Evolutionary conservation across 2,797 vertebrate genomes (phyloP).

Genomic region (Enteromius treurensis): DNA sequence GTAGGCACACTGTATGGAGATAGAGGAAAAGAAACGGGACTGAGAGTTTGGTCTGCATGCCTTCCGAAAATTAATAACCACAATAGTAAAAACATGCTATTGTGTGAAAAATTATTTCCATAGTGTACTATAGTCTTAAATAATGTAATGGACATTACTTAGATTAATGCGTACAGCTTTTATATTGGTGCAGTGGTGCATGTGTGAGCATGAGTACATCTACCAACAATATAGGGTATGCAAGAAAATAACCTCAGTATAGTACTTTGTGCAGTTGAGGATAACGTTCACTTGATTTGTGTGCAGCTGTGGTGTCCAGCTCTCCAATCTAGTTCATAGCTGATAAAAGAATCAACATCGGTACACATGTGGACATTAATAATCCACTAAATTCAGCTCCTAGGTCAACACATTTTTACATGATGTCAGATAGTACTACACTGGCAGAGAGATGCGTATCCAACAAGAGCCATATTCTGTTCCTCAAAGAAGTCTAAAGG

Average conservation of each 20-base stretch:
- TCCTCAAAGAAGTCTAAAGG: background rate
- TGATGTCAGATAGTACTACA: background rate
- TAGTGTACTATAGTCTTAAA: constrained; percentile 4
- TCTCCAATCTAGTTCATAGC: background rate
- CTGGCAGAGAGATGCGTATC: background rate
- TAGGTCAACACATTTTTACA: background rate
- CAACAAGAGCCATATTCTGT: background rate
- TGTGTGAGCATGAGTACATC: constrained; percentile 7
- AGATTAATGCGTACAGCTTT: constrained; percentile 8
- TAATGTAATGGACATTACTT: constrained; percentile 22
- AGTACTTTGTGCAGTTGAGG: constrained; percentile 28
- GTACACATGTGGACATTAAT: constrained; percentile 11
- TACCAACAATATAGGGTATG: constrained; percentile 13
- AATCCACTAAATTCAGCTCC: background rate
- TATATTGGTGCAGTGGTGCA: background rate
- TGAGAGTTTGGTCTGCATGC: constrained; percentile 66
- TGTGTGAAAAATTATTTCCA: constrained; percentile 51
- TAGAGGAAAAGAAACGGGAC: constrained; percentile 51
- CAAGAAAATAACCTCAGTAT: constrained; percentile 20
- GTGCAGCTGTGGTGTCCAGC: constrained; percentile 2
- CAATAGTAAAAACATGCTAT: constrained; percentile 62
- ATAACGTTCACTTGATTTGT: constrained; percentile 2
- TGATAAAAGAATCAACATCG: constrained; percentile 10
- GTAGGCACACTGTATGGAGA: constrained; percentile 72
- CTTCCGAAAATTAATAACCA: constrained; percentile 56